Evolutionary conservation across 2,797 vertebrate genomes (phyloP), one percentile per base, ranked within the genome.

Genomic region (Oophaga sylvatica): DNA sequence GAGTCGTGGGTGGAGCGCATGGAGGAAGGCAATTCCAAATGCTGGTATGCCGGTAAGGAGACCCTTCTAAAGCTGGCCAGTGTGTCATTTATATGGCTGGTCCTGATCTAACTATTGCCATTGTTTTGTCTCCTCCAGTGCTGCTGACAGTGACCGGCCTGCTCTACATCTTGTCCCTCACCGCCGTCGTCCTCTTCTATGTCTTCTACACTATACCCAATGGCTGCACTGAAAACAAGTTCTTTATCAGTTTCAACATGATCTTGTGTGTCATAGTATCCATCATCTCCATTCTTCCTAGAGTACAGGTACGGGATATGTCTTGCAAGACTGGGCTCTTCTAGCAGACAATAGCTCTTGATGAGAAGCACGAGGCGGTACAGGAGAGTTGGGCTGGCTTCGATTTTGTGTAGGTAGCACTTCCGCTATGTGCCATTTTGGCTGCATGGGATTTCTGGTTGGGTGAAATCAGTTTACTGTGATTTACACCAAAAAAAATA

Each of bases 211-310:
- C 97, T 0, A 95, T 90, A 67, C 93, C 96, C 1, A 95, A 95
- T 29, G 95, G 89, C 83, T 99, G 98, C 89, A 71, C 89, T 41
- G 93, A 97, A 91, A 99, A 97, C 94, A 97, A 97, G 92, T 95
- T 96, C 93, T 98, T 99, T 94, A 97, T 99, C 92, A 96, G 93
- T 90, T 92, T 98, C 90, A 99, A 98, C 90, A 90, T 96, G 92
- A 77, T 97, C 60, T 90, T 97, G 67, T 99, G 97, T 87, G 1
- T 96, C 41, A 89, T 79, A 48, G 95, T 95, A 63, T 99, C 98
- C 22, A 8, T 96, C 20, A 22, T 96, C 86, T 99, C 98, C 7
- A 89, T 99, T 63, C 93, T 95, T 88, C 94, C 92, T 8, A 97
- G 95, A 96, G 95, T 99, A 48, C 98, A 98, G 96, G 98, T 99